phyloP scores from a whole-genome alignment of 2,888 invertebrate species.

The Eupithecia centaureata region DNA sequence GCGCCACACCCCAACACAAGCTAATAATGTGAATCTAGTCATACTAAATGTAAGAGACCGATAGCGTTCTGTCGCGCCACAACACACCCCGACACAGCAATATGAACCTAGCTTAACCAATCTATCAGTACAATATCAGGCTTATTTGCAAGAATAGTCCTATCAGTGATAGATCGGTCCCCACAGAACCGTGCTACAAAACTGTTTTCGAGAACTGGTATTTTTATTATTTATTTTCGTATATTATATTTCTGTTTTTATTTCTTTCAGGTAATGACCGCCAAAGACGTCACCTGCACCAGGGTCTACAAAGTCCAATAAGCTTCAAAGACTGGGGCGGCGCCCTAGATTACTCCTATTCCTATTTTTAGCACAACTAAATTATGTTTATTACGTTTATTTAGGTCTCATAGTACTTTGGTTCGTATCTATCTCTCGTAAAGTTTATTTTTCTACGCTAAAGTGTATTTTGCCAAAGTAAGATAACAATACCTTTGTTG shows the following conservation, averaged over 20 bases:
- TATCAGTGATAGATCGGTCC: too few relatives aligned
- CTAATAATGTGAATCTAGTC: too few relatives aligned
- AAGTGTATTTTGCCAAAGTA: constrained; percentile 62
- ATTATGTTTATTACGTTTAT: constrained; percentile 71
- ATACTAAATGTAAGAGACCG: too few relatives aligned
- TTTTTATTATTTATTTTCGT: neutral
- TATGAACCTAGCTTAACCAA: too few relatives aligned
- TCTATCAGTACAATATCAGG: too few relatives aligned
- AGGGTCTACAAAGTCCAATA: constrained; percentile 88
- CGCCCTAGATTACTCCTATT: constrained; percentile 51
- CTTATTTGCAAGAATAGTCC: too few relatives aligned
- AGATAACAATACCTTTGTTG: constrained; percentile 60
- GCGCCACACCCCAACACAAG: too few relatives aligned
- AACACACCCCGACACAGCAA: too few relatives aligned
- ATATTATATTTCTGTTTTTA: neutral
- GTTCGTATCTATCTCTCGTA: constrained; percentile 40
- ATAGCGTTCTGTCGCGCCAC: too few relatives aligned
- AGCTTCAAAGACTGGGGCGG: constrained; percentile 68
- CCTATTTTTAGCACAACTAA: constrained; percentile 67
- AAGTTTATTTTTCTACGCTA: constrained; percentile 68
- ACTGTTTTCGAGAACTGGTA: too few relatives aligned
- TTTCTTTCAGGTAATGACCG: constrained; percentile 87
- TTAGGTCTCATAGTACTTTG: constrained; percentile 57
- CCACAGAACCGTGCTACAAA: too few relatives aligned
- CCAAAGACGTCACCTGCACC: constrained; percentile 89